Base-by-base conservation (phyloP, 2,113 vertebrate species). In the Ascaphus truei region DNA sequence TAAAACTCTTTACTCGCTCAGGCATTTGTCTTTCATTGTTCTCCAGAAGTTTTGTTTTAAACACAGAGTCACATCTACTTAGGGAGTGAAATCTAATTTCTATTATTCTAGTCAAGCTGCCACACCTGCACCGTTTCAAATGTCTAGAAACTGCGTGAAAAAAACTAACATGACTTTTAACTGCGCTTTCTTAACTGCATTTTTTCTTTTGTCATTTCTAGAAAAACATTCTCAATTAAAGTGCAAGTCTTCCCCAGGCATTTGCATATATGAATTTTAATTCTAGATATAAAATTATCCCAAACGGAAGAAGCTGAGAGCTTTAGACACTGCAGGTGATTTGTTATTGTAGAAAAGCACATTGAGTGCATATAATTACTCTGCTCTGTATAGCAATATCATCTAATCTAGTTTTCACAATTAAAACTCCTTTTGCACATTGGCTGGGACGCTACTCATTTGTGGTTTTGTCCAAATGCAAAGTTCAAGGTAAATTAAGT, bases 251-350 rank as follows among this genome's bases (percentile, higher is more conserved):
- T 79, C 75, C 63, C 77, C 73, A 39, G 6, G 10, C 1, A 16
- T 76, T 68, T 71, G 69, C 75, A 51, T 66, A 58, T 10, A 4
- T n/a, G 65, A 65, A 71, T 65, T 10, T 37, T 58, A 64, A 62
- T 41, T 77, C 16, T 33, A 27, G 30, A 7, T 20, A 53, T 13
- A 56, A 4, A 39, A 33, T 57, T 30, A 34, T 48, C 62, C 18
- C 55, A 51, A 23, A n/a, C 27, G 20, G 0, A 16, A 55, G 64
- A 37, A 33, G 11, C 18, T 1, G 63, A 29, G 45, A 33, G 64
- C 39, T 57, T 57, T 68, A 45, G 5, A 4, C 29, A 33, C 58
- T 55, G 11, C 23, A 1, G 63, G 36, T 12, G 30, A 7, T 53
- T 55, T 56, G 60, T 30, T 45, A 7, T 15, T 34, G 52, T 53